Percentiles rank a stretch among this genome's conserved stretches.
Conservation (phyloP, 2,797 vertebrate genomes). For the Iguana delicatissima region DNA sequence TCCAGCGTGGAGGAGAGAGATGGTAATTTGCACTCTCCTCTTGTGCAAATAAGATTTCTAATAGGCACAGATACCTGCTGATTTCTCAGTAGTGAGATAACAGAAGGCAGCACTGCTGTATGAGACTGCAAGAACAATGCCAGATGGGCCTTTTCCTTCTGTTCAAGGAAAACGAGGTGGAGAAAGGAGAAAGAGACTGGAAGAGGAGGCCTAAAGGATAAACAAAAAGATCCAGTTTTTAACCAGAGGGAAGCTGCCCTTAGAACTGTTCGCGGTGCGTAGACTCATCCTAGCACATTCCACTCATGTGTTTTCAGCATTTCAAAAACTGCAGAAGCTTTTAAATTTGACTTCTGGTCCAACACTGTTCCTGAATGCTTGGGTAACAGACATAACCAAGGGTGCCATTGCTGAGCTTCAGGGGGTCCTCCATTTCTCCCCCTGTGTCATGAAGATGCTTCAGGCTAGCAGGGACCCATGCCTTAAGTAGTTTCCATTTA, state of each 20-base stretch:
- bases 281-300: not conserved
- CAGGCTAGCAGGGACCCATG: not conserved
- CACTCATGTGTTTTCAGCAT: no score
- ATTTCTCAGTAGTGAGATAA: slow-evolving; percentile 44
- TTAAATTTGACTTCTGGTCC: not conserved
- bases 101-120: not conserved
- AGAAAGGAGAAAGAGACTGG: not conserved
- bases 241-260: not conserved
- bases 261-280: not conserved
- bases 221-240: not conserved
- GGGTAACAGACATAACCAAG: not conserved
- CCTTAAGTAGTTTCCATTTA: not conserved
- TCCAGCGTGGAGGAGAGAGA: slow-evolving; percentile 30
- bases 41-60: slow-evolving; percentile 78
- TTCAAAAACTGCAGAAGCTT: not conserved
- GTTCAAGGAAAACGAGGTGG: not conserved
- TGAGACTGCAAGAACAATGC: not conserved
- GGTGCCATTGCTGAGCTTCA: not conserved
- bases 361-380: not conserved
- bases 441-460: not conserved
- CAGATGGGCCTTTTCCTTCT: not conserved
- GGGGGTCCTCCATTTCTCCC: not conserved
- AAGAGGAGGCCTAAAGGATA: not conserved
- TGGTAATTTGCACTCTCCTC: slow-evolving; percentile 73
- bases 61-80: slow-evolving; percentile 66